Conservation (phyloP, 2,888 invertebrate species). For the Trachelus stipa region DNA sequence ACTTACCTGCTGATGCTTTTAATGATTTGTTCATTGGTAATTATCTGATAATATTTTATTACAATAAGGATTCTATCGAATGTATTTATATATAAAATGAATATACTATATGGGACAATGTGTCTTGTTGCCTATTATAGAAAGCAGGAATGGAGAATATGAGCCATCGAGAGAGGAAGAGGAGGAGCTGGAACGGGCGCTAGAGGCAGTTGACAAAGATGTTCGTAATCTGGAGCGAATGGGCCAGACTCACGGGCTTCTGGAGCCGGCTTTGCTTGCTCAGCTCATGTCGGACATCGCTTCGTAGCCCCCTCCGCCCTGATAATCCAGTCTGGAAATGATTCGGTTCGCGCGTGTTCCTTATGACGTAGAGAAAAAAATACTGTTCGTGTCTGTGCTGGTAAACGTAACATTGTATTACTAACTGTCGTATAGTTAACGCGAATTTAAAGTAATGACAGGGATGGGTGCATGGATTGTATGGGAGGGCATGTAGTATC, state of each 20-base stretch:
- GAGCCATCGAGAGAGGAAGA: slow-evolving; percentile 84
- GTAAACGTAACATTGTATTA: slow-evolving; percentile 47
- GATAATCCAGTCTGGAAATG: slow-evolving; percentile 31
- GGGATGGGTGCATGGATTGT: background rate
- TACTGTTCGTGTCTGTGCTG: slow-evolving; percentile 56
- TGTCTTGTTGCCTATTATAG: slow-evolving; percentile 53
- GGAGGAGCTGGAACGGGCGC: slow-evolving; percentile 87
- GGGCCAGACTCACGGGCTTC: slow-evolving; percentile 71
- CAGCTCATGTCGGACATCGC: slow-evolving; percentile 66
- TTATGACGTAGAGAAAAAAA: slow-evolving; percentile 20
- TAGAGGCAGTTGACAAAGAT: slow-evolving; percentile 82
- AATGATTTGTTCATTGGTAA: slow-evolving; percentile 83
- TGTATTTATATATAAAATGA: background rate
- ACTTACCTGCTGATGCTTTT: slow-evolving; percentile 84
- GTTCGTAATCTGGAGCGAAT: slow-evolving; percentile 78
- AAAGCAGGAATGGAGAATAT: slow-evolving; percentile 78
- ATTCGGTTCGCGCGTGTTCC: slow-evolving; percentile 25
- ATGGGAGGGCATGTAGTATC: slow-evolving; percentile 1
- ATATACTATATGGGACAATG: background rate
- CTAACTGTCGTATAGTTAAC: slow-evolving; percentile 38
- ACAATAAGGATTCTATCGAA: background rate
- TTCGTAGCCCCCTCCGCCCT: slow-evolving; percentile 60
- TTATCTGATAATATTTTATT: background rate
- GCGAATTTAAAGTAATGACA: slow-evolving; percentile 1
- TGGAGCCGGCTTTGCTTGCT: slow-evolving; percentile 71